Conservation (phyloP, 2,113 vertebrate species). For the Fregata magnificens region DNA sequence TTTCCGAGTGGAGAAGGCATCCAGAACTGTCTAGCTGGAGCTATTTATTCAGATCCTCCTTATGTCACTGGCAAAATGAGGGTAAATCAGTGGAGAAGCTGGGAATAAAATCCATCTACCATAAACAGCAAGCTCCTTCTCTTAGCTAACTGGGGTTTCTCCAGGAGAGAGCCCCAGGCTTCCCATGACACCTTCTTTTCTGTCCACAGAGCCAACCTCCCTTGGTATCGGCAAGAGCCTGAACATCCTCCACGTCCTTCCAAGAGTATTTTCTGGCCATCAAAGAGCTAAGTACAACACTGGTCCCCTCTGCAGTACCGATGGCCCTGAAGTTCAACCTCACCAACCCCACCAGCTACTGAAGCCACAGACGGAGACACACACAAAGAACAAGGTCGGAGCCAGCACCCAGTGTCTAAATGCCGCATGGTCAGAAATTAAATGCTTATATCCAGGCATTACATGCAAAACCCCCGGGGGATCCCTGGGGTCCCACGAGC, state of each 20-base stretch:
- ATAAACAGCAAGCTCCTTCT: neutral
- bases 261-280: neutral
- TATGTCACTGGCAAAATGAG: conserved; percentile 5
- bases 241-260: neutral
- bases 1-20: conserved; percentile 7
- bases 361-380: neutral
- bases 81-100: neutral
- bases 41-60: conserved; percentile 14
- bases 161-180: neutral
- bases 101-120: neutral
- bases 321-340: neutral
- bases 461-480: accelerated
- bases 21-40: conserved; percentile 3
- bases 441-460: neutral
- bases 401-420: neutral
- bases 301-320: neutral
- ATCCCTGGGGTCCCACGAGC: neutral
- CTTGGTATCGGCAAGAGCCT: neutral
- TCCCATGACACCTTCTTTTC: neutral
- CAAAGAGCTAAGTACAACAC: neutral
- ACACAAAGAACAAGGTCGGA: accelerated
- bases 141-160: neutral
- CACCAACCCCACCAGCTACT: accelerated
- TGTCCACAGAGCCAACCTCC: neutral
- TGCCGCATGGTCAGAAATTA: neutral